These are phyloP conservation scores for Sisor rabdophorus DNA, from an alignment of 2,113 vertebrate species.

Conservation along the genomic window DNA sequence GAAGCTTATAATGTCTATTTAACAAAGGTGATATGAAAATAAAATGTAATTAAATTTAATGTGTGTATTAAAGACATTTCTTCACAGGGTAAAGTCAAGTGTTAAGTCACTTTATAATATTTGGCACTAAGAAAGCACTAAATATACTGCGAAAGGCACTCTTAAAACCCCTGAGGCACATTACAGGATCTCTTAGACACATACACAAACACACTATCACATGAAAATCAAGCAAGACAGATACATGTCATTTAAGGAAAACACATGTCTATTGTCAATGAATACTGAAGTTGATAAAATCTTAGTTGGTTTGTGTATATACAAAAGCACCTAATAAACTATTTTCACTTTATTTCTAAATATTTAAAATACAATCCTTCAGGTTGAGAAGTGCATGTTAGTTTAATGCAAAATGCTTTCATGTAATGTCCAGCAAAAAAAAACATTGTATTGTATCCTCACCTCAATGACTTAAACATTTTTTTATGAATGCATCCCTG, in stretches of 20 bases:
- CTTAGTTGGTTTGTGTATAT: conserved; percentile 14
- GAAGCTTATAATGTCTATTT: too few species aligned
- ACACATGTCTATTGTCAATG: conserved; percentile 43
- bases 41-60: too few species aligned
- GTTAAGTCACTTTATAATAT: not conserved
- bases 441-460: not conserved
- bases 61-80: not conserved
- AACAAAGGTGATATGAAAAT: too few species aligned
- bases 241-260: conserved; percentile 36
- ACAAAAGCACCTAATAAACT: not conserved
- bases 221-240: conserved; percentile 41
- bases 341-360: conserved; percentile 9
- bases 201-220: conserved; percentile 24
- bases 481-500: conserved; percentile 15
- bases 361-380: conserved; percentile 1
- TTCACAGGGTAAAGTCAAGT: not conserved
- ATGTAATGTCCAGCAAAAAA: not conserved
- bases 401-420: conserved; percentile 10
- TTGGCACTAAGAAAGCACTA: not conserved
- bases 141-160: too few species aligned
- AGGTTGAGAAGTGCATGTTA: not conserved
- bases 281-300: conserved; percentile 30
- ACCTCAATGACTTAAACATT: conserved; percentile 8
- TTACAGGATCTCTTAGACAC: not conserved
- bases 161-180: not conserved